Evolutionary conservation across 2,888 invertebrate species (phyloP).

Genomic region (Ellobium chinense): DNA sequence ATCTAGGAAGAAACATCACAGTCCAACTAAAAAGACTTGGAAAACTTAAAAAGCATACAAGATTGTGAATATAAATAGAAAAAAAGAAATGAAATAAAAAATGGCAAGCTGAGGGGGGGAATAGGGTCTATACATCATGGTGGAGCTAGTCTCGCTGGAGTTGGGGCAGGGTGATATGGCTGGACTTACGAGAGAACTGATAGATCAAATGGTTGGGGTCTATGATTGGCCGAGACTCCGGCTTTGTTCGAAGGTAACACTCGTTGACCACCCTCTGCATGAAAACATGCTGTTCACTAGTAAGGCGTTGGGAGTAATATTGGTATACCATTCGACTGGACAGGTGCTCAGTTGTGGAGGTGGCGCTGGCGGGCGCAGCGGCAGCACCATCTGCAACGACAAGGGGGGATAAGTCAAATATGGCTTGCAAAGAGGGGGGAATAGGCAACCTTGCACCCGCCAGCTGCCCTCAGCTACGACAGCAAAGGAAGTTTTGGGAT

Average conservation of each 20-base stretch:
- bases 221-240: constrained; percentile 61
- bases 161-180: neutral
- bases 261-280: constrained; percentile 73
- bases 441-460: neutral
- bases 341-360: constrained; percentile 61
- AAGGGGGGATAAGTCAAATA: constrained; percentile 43
- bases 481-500: too few relatives aligned
- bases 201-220: constrained; percentile 73
- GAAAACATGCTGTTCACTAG: constrained; percentile 71
- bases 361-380: constrained; percentile 23
- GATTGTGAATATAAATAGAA: constrained; percentile 3
- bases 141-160: constrained; percentile 10
- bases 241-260: constrained; percentile 69
- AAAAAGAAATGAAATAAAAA: constrained; percentile 18
- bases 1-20: constrained; percentile 11
- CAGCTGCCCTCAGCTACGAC: constrained; percentile 16
- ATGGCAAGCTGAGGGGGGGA: constrained; percentile 13
- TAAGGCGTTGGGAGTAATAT: constrained; percentile 73
- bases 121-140: constrained; percentile 9
- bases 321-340: constrained; percentile 75
- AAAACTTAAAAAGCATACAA: neutral
- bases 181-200: constrained; percentile 75
- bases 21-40: neutral
- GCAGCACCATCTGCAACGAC: constrained; percentile 47
- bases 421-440: constrained; percentile 4